These are phyloP conservation scores for Phylloscopus trochiloides DNA, from an alignment of 2,113 vertebrate genomes.

Conservation along the genomic window DNA sequence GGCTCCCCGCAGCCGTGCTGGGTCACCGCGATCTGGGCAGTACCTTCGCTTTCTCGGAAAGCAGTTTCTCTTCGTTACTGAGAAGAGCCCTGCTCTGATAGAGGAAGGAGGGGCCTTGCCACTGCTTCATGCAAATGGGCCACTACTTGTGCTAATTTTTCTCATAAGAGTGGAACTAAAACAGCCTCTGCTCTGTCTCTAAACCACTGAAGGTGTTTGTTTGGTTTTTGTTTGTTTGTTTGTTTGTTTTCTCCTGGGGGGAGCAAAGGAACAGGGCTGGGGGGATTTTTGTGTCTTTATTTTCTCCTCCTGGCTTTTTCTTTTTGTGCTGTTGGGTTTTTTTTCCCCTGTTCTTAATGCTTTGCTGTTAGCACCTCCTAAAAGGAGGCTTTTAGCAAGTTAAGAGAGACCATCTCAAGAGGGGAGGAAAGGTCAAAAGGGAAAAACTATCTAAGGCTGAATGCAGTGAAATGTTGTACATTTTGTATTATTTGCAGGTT, in stretches of 20 bases:
- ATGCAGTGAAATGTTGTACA: background rate
- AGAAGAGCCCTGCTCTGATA: conserved; percentile 4
- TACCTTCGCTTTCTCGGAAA: conserved; percentile 60
- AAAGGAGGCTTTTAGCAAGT: background rate
- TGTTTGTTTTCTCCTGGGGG: background rate
- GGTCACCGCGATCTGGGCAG: background rate
- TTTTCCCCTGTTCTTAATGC: background rate
- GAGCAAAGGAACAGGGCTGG: background rate
- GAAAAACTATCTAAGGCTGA: background rate
- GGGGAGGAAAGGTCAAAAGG: background rate
- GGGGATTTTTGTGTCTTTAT: background rate
- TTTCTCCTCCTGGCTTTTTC: background rate
- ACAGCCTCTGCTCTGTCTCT: background rate
- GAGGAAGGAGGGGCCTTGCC: conserved; percentile 1
- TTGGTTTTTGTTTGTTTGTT: background rate
- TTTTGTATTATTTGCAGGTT: background rate
- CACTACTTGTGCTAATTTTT: conserved; percentile 9
- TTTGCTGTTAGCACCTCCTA: background rate
- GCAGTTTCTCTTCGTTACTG: conserved; percentile 13
- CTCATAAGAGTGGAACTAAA: background rate
- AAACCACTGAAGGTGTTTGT: background rate
- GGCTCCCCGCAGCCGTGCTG: background rate
- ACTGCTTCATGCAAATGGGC: background rate
- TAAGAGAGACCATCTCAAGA: background rate
- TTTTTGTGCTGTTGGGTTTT: background rate